phyloP scores from a whole-genome alignment of 2,888 invertebrate genomes.

The Chrysodeixis includens region DNA sequence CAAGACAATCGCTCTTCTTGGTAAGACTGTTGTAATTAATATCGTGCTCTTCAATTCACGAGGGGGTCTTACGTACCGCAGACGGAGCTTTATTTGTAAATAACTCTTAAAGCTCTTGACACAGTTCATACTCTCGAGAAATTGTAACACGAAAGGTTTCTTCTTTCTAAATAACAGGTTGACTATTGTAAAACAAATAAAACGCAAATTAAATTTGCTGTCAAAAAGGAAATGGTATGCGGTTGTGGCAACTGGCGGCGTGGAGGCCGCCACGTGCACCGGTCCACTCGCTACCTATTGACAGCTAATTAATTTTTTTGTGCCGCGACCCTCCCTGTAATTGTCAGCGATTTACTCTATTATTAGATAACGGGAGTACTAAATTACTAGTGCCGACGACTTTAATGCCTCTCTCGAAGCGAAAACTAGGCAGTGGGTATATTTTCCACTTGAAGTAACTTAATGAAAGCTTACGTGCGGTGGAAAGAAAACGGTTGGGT shows the following conservation, averaged over 20 bases:
- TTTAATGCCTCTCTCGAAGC: background rate
- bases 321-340: background rate
- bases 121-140: background rate
- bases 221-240: background rate
- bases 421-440: background rate
- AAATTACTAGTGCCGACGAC: background rate
- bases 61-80: background rate
- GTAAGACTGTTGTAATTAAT: background rate
- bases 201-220: background rate
- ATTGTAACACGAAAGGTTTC: background rate
- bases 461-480: background rate
- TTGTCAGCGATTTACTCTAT: background rate
- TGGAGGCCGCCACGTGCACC: background rate
- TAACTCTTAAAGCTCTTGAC: background rate
- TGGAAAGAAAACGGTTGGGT: background rate
- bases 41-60: background rate
- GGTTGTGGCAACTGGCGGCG: background rate
- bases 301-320: background rate
- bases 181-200: background rate
- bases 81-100: background rate
- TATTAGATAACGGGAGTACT: background rate
- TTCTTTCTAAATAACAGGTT: background rate
- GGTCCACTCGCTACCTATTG: background rate
- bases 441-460: constrained; percentile 1
- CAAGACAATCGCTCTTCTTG: too few relatives aligned